Evolutionary conservation across 2,113 vertebrate species (phyloP).

Genomic region (Chamaetylas fuelleborni): DNA sequence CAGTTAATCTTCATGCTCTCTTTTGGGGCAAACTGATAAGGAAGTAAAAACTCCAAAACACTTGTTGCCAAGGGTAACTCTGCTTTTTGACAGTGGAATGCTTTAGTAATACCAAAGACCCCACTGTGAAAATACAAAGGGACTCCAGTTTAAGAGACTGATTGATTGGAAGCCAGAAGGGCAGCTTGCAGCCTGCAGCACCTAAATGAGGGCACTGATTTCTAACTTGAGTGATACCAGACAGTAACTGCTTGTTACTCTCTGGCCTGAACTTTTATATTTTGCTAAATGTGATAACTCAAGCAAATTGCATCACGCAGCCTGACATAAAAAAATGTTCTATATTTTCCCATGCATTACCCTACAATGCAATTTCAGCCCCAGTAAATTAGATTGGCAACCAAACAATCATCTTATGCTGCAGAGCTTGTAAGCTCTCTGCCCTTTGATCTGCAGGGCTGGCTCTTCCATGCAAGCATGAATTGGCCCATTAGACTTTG

Average conservation of each 20-base stretch:
- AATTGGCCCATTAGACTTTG: background rate
- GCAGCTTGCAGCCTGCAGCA: slow-evolving; percentile 28
- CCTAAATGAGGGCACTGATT: slow-evolving; percentile 64
- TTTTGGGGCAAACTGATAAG: slow-evolving; percentile 52
- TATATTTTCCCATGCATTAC: slow-evolving; percentile 12
- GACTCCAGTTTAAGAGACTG: slow-evolving; percentile 58
- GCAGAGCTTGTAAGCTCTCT: slow-evolving; percentile 28
- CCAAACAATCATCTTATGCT: background rate
- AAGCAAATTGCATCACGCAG: slow-evolving; percentile 41
- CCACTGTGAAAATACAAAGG: slow-evolving; percentile 70
- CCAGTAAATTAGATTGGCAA: slow-evolving; percentile 12
- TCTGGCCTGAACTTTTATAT: slow-evolving; percentile 25
- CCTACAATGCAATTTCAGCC: background rate
- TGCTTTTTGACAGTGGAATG: slow-evolving; percentile 65
- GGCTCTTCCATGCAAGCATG: background rate
- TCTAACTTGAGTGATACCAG: slow-evolving; percentile 65
- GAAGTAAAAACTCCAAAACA: slow-evolving; percentile 45
- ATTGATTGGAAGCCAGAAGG: slow-evolving; percentile 62
- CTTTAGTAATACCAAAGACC: slow-evolving; percentile 54
- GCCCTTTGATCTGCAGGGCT: slow-evolving; percentile 38
- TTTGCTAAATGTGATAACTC: slow-evolving; percentile 57
- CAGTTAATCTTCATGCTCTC: slow-evolving; percentile 47
- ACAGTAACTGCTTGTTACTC: slow-evolving; percentile 59
- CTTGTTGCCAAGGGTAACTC: slow-evolving; percentile 69
- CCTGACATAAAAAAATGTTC: slow-evolving; percentile 26